Base-by-base conservation (phyloP, 2,888 invertebrate genomes). In the Pilophorus perplexus region DNA sequence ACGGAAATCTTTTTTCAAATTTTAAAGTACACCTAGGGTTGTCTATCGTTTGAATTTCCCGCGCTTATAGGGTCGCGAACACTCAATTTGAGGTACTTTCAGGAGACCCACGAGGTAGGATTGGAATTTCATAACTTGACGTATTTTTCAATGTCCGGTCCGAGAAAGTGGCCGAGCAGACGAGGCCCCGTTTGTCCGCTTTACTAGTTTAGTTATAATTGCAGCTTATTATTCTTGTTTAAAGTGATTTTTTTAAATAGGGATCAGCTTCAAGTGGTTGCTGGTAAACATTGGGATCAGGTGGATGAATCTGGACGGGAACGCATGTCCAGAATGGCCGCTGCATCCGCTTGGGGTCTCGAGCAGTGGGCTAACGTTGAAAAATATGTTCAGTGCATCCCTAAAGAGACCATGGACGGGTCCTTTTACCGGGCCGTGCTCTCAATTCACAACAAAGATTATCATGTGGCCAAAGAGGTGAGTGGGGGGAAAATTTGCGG, bases 271-370 rank as follows among this genome's bases (percentile, higher is more conserved):
- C 89, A 94, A 73, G 84, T 86, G 28, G 84, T 90, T 0, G 91
- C 93, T 0, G 87, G 88, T 68, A 82, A 83, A 23, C 85, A 89
- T 71, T 97, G 95, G 91, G 79, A 82, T 0, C 79, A 80, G n/a
- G 84, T 88, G 73, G 78, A 75, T 0, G 82, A 82, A 2, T 80
- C 81, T 38, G 82, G 80, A n/a, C 79, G 81, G 67, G 82, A 83
- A 70, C 79, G 81, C 73, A 92, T 97, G 75, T 92, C 96, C 0
- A 85, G 93, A 27, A 84, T 98, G 78, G 96, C 96, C 0, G 89
- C 92, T 0, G 93, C 96, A 0, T 90, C 98, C 1, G 91, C 97
- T 0, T 99, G 99, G 94, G 97, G 97, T 1, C 80, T 95, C 16
- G 89, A 88, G 66, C 89, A 96, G 74, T 98, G 95, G 93, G 89